phyloP scores from a whole-genome alignment of 2,888 invertebrate species.

The Synanthedon andrenaeformis region DNA sequence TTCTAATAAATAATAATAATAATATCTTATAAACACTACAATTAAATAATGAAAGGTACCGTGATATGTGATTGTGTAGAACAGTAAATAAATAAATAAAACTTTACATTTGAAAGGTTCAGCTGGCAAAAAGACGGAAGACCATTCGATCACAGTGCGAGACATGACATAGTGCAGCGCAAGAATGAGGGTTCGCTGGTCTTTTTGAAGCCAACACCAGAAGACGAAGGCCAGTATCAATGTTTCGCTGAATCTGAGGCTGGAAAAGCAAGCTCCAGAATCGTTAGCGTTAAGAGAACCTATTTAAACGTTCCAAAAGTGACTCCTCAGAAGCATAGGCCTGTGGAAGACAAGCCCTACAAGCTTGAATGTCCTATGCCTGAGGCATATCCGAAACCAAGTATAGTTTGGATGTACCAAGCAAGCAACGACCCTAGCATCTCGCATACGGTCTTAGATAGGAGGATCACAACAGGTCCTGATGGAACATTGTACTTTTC shows the following conservation, averaged over 20 bases:
- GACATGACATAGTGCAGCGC: conserved; percentile 19
- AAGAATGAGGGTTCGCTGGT: conserved; percentile 33
- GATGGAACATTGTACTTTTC: conserved; percentile 45
- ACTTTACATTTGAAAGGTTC: conserved; percentile 21
- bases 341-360: conserved; percentile 38
- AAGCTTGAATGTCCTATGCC: conserved; percentile 39
- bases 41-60: too few species aligned
- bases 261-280: conserved; percentile 36
- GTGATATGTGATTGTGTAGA: too few species aligned
- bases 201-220: conserved; percentile 15
- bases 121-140: conserved; percentile 40
- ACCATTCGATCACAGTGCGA: conserved; percentile 17
- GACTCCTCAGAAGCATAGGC: conserved; percentile 23
- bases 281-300: conserved; percentile 23
- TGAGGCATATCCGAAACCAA: conserved; percentile 39
- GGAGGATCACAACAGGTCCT: conserved; percentile 33
- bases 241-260: conserved; percentile 32
- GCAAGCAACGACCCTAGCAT: conserved; percentile 19
- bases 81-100: too few species aligned
- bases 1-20: too few species aligned
- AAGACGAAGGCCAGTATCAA: conserved; percentile 39
- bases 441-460: conserved; percentile 19
- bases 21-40: too few species aligned
- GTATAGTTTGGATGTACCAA: conserved; percentile 38
- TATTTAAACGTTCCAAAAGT: conserved; percentile 27